Evolutionary conservation across 1,140 invertebrate species (phyloP).

Genomic region (fruit fly (Drosophila melanogaster)): Release_6_plus_ISO1_MT NC_004354.4:3356501-3357000

Average conservation of each 20-base stretch:
- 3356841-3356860: neutral
- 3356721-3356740: too few species aligned
- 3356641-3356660: slow-evolving; percentile 1
- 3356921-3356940: slow-evolving; percentile 1
- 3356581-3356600: slow-evolving; percentile 10
- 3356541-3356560: slow-evolving; percentile 10
- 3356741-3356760: too few species aligned
- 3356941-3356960: slow-evolving; percentile 78
- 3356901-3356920: slow-evolving; percentile 17
- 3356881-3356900: neutral
- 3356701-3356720: too few species aligned
- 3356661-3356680: neutral
- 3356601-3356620: slow-evolving; percentile 4
- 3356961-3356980: slow-evolving; percentile 9
- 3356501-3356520: slow-evolving; percentile 30
- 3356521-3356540: slow-evolving; percentile 25
- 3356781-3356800: too few species aligned
- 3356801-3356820: too few species aligned
- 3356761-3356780: too few species aligned
- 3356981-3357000: neutral
- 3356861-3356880: neutral
- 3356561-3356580: slow-evolving; percentile 23
- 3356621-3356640: slow-evolving; percentile 1
- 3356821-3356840: too few species aligned
- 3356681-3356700: neutral